Evolutionary conservation across 2,113 vertebrate genomes (phyloP).

Genomic region (Macrotus californicus): DNA sequence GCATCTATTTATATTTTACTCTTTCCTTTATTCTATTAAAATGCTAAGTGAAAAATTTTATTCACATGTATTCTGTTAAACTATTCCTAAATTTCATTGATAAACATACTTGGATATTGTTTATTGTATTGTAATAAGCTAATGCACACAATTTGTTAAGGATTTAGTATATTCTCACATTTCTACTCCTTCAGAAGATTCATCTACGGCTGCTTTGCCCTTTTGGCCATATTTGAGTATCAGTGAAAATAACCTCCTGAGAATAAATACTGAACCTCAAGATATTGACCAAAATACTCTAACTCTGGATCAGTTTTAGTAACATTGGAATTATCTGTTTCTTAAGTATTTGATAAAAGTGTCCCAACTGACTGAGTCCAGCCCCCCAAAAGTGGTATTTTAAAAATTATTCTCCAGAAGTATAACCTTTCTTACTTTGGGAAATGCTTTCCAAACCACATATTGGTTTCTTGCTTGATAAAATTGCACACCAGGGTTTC

Average conservation of each 20-base stretch:
- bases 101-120: not conserved
- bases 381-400: not conserved
- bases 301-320: not conserved
- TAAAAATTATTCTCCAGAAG: not conserved
- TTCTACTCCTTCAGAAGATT: not conserved
- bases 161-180: not conserved
- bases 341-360: not conserved
- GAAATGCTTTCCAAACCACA: not conserved
- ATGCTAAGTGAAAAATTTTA: not conserved
- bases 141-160: not conserved
- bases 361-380: not conserved
- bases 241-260: not conserved
- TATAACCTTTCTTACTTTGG: not conserved
- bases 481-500: not conserved
- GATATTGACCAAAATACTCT: not conserved
- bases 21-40: not conserved
- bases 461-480: not conserved
- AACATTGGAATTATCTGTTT: not conserved
- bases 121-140: not conserved
- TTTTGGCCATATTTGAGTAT: not conserved
- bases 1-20: not conserved
- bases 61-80: not conserved
- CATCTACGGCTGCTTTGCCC: not conserved
- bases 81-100: not conserved
- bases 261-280: not conserved